phyloP scores from a whole-genome alignment of 2,888 invertebrate species.

The Pollenia angustigena region DNA sequence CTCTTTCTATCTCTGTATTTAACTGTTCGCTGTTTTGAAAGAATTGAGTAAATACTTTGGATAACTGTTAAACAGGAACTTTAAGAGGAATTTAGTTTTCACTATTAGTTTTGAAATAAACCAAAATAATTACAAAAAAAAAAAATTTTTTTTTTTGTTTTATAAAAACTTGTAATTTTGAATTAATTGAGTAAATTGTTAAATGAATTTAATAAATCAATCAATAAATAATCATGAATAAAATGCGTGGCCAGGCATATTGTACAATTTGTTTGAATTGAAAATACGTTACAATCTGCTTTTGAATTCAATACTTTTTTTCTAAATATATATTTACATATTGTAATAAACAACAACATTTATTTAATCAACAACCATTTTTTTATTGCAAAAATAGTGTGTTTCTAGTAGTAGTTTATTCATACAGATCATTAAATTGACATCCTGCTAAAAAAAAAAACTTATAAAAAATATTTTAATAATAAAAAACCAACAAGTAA shows the following conservation, averaged over 20 bases:
- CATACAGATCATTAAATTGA: slow-evolving; percentile 63
- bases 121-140: background rate
- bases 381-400: slow-evolving; percentile 63
- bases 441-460: slow-evolving; percentile 60
- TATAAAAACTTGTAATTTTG: background rate
- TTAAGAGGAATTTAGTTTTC: slow-evolving; percentile 49
- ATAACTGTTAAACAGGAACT: slow-evolving; percentile 43
- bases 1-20: slow-evolving; percentile 49
- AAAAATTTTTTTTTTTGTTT: slow-evolving; percentile 57
- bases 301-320: slow-evolving; percentile 59
- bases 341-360: slow-evolving; percentile 56
- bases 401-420: slow-evolving; percentile 62
- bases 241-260: slow-evolving; percentile 85
- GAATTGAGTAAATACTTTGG: slow-evolving; percentile 44
- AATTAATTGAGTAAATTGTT: slow-evolving; percentile 53
- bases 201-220: slow-evolving; percentile 23
- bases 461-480: slow-evolving; percentile 1
- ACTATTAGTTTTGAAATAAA: slow-evolving; percentile 41
- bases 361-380: slow-evolving; percentile 61
- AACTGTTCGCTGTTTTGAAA: slow-evolving; percentile 34
- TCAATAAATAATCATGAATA: slow-evolving; percentile 65
- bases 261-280: slow-evolving; percentile 68
- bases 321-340: slow-evolving; percentile 39
- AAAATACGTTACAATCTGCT: slow-evolving; percentile 71
- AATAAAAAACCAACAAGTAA: slow-evolving; percentile 62